Base-by-base conservation (phyloP, 1,140 invertebrate genomes). In the Drosophila lowei region DNA sequence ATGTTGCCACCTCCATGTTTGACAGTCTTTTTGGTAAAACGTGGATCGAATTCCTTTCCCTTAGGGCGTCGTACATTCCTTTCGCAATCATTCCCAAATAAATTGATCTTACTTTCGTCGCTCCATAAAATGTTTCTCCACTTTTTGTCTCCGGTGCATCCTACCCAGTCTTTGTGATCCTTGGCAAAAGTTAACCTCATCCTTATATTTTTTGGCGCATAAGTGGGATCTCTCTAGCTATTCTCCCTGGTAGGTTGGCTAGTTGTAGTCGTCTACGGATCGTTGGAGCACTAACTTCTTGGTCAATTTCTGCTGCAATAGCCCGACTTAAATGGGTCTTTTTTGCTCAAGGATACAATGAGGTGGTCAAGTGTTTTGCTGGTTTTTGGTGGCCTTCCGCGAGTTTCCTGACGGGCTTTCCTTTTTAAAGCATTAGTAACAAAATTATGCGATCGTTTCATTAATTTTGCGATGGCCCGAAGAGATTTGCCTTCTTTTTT, bases 41-140 rank as follows among this genome's bases (percentile, higher is more conserved):
- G 21, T 41, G 18, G 16, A 54, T 54, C 13, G 30, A 57, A 46
- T 47, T 57, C 2, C 28, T 41, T 34, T 38, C 34, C 30, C 13
- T 47, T 38, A 23, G 46, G 56, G 15, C 28, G 56, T 23, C 43
- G 7, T 43, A 50, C 58, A 60, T 52, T 43, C 21, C 34, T 50
- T 43, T 43, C 16, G 5, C 5, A 25, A 25, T 0, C 4, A 25
- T 25, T 25, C 23, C 23, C 3, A 25, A 25, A 5, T 25, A 30
- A 59, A 47, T 16, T 41, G 25, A 59, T 59, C n/a, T 59, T 59
- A 6, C 30, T 41, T 59, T 59, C 30, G 30, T 57, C 55, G 25
- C 42, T 57, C 23, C 55, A 57, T 9, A 57, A 25, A 9, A 57
- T 57, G 23, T 25, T 25, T 25, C 23, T 23, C 23, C 23, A 23